These are phyloP conservation scores for Phortica magna DNA, from an alignment of 2,888 invertebrate genomes.

Conservation along the genomic window DNA sequence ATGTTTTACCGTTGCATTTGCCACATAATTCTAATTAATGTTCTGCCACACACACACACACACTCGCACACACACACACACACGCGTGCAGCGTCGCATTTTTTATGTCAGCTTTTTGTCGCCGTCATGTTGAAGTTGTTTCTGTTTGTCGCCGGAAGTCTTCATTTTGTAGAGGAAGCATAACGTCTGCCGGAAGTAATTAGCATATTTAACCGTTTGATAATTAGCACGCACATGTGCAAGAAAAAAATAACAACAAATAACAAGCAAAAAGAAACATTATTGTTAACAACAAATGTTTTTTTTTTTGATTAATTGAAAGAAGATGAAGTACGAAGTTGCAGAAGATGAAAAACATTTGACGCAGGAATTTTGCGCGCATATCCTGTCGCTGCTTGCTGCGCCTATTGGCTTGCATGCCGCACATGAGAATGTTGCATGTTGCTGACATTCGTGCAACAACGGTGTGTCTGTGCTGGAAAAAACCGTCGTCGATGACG, in stretches of 20 bases:
- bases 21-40: not conserved
- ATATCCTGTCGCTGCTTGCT: no score
- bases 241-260: not conserved
- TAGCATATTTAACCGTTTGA: not conserved
- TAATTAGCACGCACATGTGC: not conserved
- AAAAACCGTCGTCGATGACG: not conserved
- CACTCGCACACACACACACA: no score
- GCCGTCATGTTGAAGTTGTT: not conserved
- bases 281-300: not conserved
- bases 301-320: not conserved
- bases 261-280: not conserved
- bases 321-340: no score
- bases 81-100: no score
- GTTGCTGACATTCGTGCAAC: no score
- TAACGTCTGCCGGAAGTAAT: not conserved
- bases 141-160: not conserved
- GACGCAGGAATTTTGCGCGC: no score
- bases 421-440: slow-evolving; percentile 29
- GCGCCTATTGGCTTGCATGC: not conserved
- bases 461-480: no score
- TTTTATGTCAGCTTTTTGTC: no score
- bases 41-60: no score
- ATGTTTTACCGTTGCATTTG: not conserved
- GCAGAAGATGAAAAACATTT: no score
- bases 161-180: slow-evolving; percentile 6